Conservation (phyloP, 2,113 vertebrate genomes). For the Nibea albiflora region DNA sequence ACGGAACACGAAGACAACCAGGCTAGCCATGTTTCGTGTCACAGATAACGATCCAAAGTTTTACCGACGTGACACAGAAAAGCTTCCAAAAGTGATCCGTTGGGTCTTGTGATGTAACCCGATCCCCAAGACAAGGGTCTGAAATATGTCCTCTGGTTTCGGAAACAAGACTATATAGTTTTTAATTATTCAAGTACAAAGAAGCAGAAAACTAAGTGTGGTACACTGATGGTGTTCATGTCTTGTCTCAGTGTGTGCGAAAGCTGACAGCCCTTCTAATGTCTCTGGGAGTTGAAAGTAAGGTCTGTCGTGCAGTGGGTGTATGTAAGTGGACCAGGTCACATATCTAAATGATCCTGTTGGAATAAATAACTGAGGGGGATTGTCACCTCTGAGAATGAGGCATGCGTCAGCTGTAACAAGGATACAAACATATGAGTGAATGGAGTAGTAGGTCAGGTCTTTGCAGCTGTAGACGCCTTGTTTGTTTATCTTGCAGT, state of each 20-base stretch:
- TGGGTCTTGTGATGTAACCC: neutral
- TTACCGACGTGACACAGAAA: neutral
- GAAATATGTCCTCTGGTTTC: conserved; percentile 9
- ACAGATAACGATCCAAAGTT: conserved; percentile 16
- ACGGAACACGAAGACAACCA: conserved; percentile 59
- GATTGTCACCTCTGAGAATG: conserved; percentile 63
- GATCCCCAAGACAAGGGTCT: neutral
- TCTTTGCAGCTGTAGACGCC: conserved; percentile 21
- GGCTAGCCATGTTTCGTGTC: conserved; percentile 59
- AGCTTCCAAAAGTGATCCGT: conserved; percentile 6
- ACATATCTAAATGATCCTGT: conserved; percentile 60
- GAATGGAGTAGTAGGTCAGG: conserved; percentile 20
- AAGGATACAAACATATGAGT: conserved; percentile 19
- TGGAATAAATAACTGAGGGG: conserved; percentile 73
- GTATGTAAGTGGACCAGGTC: conserved; percentile 28
- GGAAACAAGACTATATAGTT: conserved; percentile 12
- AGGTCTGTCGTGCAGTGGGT: neutral
- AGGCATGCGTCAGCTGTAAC: conserved; percentile 1
- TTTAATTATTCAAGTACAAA: neutral
- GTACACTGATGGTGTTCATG: neutral
- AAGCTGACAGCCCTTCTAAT: conserved; percentile 18
- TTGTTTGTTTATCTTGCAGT: neutral
- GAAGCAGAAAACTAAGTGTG: neutral
- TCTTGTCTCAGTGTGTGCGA: conserved; percentile 2
- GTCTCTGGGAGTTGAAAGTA: conserved; percentile 25